phyloP scores from a whole-genome alignment of 1,140 invertebrate species.

The Hyposmocoma kahamanoa region DNA sequence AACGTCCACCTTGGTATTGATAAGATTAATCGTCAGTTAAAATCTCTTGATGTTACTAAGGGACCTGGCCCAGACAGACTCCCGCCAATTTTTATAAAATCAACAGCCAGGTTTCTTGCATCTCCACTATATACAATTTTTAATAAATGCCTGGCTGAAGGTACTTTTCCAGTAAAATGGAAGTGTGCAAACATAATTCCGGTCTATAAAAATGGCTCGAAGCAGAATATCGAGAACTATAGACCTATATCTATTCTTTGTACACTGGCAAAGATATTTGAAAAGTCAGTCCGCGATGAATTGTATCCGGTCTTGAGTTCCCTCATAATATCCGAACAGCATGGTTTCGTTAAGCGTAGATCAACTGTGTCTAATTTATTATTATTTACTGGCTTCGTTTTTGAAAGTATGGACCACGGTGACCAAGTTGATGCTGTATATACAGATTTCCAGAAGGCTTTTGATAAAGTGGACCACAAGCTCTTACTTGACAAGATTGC shows the following conservation, averaged over 20 bases:
- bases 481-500: slow-evolving; percentile 4
- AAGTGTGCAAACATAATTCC: slow-evolving; percentile 4
- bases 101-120: neutral
- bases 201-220: slow-evolving; percentile 1
- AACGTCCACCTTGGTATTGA: neutral
- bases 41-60: neutral
- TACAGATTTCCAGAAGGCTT: too few relatives aligned
- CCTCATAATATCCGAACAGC: neutral
- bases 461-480: too few relatives aligned
- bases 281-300: slow-evolving; percentile 11
- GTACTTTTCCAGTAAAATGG: slow-evolving; percentile 5
- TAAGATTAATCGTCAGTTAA: neutral
- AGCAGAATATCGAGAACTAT: neutral
- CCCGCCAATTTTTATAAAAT: neutral
- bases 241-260: slow-evolving; percentile 4
- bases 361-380: slow-evolving; percentile 1
- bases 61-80: neutral
- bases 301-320: neutral
- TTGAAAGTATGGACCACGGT: neutral
- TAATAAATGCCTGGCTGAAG: slow-evolving; percentile 8
- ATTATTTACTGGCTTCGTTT: neutral
- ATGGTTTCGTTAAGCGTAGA: slow-evolving; percentile 2
- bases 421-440: neutral
- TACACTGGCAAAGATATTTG: slow-evolving; percentile 7
- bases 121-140: slow-evolving; percentile 8